phyloP scores from a whole-genome alignment of 2,113 vertebrate genomes.

The Nycticorax nycticorax region DNA sequence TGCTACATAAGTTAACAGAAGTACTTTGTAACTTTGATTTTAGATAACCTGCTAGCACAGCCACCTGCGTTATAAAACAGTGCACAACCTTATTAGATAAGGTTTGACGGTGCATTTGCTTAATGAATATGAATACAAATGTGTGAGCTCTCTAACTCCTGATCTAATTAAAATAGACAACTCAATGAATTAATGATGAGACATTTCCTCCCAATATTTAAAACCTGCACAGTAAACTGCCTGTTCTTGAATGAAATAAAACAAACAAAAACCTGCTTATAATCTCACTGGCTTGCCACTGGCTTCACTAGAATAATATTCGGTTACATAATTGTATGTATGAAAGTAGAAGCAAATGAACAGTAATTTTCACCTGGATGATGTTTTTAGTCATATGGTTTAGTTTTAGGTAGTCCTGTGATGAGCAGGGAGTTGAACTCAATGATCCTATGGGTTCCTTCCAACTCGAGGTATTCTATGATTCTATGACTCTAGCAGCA shows the following conservation, averaged over 20 bases:
- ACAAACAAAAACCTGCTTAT: background rate
- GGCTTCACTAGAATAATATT: background rate
- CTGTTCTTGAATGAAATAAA: background rate
- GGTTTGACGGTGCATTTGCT: background rate
- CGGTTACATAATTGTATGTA: background rate
- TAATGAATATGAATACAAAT: slow-evolving; percentile 11
- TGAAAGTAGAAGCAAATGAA: background rate
- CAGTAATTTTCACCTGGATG: background rate
- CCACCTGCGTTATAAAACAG: background rate
- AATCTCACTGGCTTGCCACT: background rate
- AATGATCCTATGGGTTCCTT: background rate
- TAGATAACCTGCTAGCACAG: background rate
- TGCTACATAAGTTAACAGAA: background rate
- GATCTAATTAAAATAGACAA: slow-evolving; percentile 46
- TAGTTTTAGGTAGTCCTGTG: too few species aligned
- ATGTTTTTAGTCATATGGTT: background rate
- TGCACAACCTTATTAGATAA: background rate
- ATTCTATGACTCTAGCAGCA: background rate
- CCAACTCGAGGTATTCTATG: background rate
- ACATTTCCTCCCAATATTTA: slow-evolving; percentile 23
- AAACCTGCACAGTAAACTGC: background rate
- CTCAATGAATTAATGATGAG: slow-evolving; percentile 40
- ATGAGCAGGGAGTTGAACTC: background rate
- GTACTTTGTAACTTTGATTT: background rate
- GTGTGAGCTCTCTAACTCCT: background rate